A percentile compares a stretch with the other conserved stretches of the same genome.
These are phyloP conservation scores for Agonopterix arenella DNA, from an alignment of 2,888 invertebrate genomes.

Conservation along the genomic window DNA sequence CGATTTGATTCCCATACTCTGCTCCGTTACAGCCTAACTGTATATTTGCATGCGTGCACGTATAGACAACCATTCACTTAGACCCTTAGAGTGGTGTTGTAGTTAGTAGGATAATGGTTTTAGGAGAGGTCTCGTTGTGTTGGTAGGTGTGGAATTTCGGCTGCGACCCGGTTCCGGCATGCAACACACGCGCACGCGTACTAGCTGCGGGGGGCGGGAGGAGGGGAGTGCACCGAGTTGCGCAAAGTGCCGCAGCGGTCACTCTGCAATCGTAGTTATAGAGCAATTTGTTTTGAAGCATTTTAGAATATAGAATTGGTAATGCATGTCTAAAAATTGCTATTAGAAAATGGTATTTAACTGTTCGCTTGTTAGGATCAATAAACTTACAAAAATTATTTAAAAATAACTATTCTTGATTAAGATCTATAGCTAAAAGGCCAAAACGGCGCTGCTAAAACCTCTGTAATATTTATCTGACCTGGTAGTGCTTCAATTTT, in stretches of 20 bases:
- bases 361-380: no score
- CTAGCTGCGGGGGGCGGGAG: constrained; percentile 25
- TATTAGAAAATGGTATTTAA: no score
- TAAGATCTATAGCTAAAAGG: no score
- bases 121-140: constrained; percentile 37
- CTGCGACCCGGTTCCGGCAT: constrained; percentile 73
- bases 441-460: no score
- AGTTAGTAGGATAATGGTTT: constrained; percentile 22
- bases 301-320: no score
- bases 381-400: no score
- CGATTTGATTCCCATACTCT: constrained; percentile 56
- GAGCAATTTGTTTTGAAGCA: constrained; percentile 6
- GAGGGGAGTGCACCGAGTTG: constrained; percentile 67
- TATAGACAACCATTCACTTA: constrained; percentile 34
- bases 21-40: constrained; percentile 62
- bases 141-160: constrained; percentile 56
- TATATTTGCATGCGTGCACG: constrained; percentile 75
- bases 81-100: constrained; percentile 29
- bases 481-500: no score
- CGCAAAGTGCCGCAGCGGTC: constrained; percentile 64
- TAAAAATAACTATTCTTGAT: no score
- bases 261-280: constrained; percentile 44
- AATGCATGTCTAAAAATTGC: no score
- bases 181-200: constrained; percentile 73
- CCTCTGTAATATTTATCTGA: no score